These are phyloP conservation scores for Leptodactylus fuscus DNA, from an alignment of 2,113 vertebrate species.

Conservation along the genomic window DNA sequence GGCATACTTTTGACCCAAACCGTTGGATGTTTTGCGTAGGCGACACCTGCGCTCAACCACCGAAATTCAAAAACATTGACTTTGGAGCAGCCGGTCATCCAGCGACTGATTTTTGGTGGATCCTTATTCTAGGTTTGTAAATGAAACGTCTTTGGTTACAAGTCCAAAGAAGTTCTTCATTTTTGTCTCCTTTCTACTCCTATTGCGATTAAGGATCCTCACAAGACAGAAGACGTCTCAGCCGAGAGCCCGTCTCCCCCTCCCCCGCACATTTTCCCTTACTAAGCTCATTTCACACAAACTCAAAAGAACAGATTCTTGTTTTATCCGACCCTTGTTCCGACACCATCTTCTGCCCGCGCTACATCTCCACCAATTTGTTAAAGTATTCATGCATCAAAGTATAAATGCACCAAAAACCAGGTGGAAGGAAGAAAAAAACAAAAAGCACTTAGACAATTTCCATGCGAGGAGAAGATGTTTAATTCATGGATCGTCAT, in stretches of 20 bases:
- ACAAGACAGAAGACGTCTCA: not conserved
- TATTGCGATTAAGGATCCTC: not conserved
- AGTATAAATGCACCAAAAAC: slow-evolving; percentile 34
- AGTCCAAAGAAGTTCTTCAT: not conserved
- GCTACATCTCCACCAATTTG: slow-evolving; percentile 52
- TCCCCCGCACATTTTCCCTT: not conserved
- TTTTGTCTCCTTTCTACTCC: not conserved
- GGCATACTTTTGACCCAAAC: too few species aligned
- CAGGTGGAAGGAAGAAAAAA: slow-evolving; percentile 36
- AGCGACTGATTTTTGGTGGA: not conserved
- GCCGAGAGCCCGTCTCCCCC: not conserved
- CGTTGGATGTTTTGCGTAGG: not conserved
- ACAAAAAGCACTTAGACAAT: slow-evolving; percentile 52
- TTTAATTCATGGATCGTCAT: slow-evolving; percentile 45
- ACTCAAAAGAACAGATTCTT: slow-evolving; percentile 8
- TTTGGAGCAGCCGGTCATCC: not conserved
- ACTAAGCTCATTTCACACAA: slow-evolving; percentile 19
- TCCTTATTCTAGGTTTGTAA: too few species aligned
- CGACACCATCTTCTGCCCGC: slow-evolving; percentile 4
- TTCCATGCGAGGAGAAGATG: slow-evolving; percentile 33
- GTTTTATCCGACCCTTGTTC: slow-evolving; percentile 13
- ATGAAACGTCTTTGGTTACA: too few species aligned
- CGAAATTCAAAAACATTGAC: not conserved
- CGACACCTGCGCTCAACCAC: not conserved
- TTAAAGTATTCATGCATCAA: slow-evolving; percentile 48